Conservation (phyloP, 2,888 invertebrate species). For the Thysanoteuthis rhombus region DNA sequence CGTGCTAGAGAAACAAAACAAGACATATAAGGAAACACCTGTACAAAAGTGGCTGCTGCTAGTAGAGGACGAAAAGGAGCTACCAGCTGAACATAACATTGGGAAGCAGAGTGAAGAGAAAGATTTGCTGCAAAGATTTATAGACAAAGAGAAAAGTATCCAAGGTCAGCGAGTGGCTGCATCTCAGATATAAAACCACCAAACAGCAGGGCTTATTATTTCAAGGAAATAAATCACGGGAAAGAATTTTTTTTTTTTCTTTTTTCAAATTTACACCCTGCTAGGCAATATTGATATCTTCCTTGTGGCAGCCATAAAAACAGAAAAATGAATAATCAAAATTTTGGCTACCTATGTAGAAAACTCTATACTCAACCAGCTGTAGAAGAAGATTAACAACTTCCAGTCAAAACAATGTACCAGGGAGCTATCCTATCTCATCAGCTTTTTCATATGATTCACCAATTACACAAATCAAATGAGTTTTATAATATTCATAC, state of each 20-base stretch:
- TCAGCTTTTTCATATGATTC: no score
- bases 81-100: background rate
- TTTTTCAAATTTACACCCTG: background rate
- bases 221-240: background rate
- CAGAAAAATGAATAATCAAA: background rate
- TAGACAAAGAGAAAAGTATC: background rate
- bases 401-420: no score
- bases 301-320: background rate
- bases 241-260: background rate
- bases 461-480: no score
- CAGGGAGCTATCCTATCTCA: no score
- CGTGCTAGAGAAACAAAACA: constrained; percentile 44
- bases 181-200: background rate
- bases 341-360: background rate
- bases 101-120: background rate
- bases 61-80: background rate
- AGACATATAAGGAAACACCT: constrained; percentile 12
- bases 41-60: background rate
- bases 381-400: no score
- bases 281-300: background rate
- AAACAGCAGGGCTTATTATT: background rate
- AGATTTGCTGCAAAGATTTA: background rate
- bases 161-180: background rate
- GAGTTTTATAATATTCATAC: no score
- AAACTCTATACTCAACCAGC: no score